Evolutionary conservation across 2,113 vertebrate species (phyloP), one percentile per base, ranked within the genome.

Genomic region (Spermophilus dauricus): DNA sequence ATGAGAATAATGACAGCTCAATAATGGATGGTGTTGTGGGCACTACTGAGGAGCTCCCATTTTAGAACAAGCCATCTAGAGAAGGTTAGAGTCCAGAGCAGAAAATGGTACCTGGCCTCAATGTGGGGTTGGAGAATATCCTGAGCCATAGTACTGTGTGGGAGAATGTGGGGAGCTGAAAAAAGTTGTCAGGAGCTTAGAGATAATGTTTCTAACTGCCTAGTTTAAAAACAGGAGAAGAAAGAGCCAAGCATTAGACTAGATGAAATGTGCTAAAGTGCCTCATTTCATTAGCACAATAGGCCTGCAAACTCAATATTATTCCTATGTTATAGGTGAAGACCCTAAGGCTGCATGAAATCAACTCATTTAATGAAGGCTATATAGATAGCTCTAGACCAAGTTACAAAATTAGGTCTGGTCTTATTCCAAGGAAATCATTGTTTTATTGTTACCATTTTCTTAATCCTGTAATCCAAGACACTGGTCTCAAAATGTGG

Each of bases 321-420:
- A 69, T 89, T 90, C 89, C 82, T 80, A 72, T 95, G 88, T 86
- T 89, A 87, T 78, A 95, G 61, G 86, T 92, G 84, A 81, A 97
- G 69, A 92, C 72, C 84, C 63, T 48, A 89, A 65, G 51, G 80
- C 58, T 94, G 24, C 84, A 45, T 63, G 32, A 95, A 85, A 87
- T 91, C 53, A 92, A 69, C 26, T 95, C 70, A 67, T 42, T 91
- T 92, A 93, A 93, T 91, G 84, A 97, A 87, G 26, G 26, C 81
- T 94, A 63, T 51, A 70, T 82, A 81, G 53, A 94, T 39, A 87
- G 48, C 48, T 85, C 78, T n/a, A 95, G 85, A 37, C 83, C 69
- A 94, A 61, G 34, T 53, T 92, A 61, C 30, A 96, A 94, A 95
- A 90, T 75, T 56, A 70, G 3, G 5, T 94, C 76, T 95, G 53